Evolutionary conservation across 2,888 invertebrate species (phyloP).

Genomic region (Cerastis rubricosa): DNA sequence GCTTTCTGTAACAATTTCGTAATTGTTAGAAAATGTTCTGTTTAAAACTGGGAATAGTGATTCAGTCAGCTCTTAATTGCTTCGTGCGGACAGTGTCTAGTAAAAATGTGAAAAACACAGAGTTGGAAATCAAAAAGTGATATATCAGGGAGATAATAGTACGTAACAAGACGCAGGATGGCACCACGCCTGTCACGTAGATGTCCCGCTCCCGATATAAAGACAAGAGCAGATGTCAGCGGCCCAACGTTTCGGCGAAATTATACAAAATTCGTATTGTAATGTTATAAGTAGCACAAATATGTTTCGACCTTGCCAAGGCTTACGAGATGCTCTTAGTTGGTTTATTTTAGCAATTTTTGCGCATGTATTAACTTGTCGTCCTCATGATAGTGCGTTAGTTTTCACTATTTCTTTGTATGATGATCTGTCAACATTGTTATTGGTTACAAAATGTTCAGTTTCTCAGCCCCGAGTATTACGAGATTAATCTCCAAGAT

Average conservation of each 20-base stretch:
- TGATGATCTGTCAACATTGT: too few species aligned
- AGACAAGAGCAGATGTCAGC: slow-evolving; percentile 85
- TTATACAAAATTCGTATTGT: slow-evolving; percentile 74
- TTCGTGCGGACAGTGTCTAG: slow-evolving; percentile 34
- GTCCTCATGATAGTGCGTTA: slow-evolving; percentile 18
- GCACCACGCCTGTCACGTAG: slow-evolving; percentile 77
- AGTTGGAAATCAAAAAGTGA: slow-evolving; percentile 60
- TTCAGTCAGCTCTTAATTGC: slow-evolving; percentile 46
- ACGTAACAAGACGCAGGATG: slow-evolving; percentile 61
- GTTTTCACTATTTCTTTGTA: slow-evolving; percentile 20
- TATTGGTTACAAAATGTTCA: not conserved
- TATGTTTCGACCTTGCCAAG: slow-evolving; percentile 80
- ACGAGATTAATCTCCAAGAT: not conserved
- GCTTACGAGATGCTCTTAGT: slow-evolving; percentile 73
- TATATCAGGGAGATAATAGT: slow-evolving; percentile 58
- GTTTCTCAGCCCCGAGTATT: not conserved
- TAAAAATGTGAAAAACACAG: slow-evolving; percentile 39
- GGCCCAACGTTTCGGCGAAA: slow-evolving; percentile 76
- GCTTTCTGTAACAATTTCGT: slow-evolving; percentile 32
- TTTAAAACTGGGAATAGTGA: slow-evolving; percentile 33
- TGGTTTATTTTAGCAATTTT: slow-evolving; percentile 65
- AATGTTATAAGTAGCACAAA: slow-evolving; percentile 78
- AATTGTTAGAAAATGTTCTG: slow-evolving; percentile 29
- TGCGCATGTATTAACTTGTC: slow-evolving; percentile 39
- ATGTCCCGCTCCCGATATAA: slow-evolving; percentile 82